These are phyloP conservation scores for Furcula furcula DNA, from an alignment of 2,888 invertebrate genomes.

Conservation along the genomic window DNA sequence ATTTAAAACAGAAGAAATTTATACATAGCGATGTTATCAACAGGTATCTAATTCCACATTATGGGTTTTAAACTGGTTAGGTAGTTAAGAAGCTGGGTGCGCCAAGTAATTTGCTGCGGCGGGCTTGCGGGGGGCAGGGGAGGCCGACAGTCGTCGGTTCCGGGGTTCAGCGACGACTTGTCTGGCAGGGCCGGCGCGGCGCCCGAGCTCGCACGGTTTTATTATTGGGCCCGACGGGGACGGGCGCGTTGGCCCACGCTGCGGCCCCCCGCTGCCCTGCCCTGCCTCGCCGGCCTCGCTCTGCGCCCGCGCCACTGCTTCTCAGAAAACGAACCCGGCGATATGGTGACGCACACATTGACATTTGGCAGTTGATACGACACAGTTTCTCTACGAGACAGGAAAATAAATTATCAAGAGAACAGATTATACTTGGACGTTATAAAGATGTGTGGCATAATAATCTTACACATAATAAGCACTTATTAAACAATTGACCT, in stretches of 20 bases:
- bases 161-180: conserved; percentile 74
- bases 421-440: too few relatives aligned
- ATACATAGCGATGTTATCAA: conserved; percentile 31
- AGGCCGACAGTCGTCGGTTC: conserved; percentile 35
- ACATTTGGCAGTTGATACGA: conserved; percentile 37
- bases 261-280: conserved; percentile 30
- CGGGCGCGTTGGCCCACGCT: conserved; percentile 27
- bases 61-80: conserved; percentile 46
- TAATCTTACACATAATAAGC: too few relatives aligned
- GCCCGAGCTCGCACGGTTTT: conserved; percentile 37
- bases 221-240: conserved; percentile 60
- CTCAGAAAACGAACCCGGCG: conserved; percentile 63
- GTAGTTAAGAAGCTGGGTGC: conserved; percentile 48
- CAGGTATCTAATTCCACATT: conserved; percentile 35
- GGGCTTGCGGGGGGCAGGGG: conserved; percentile 30
- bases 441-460: too few relatives aligned
- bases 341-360: conserved; percentile 40
- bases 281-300: conserved; percentile 33
- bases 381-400: conserved; percentile 31
- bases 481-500: too few relatives aligned
- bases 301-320: conserved; percentile 60
- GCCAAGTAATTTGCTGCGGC: conserved; percentile 52
- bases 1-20: neutral
- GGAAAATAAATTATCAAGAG: conserved; percentile 17
- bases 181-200: conserved; percentile 68